Conservation (phyloP, 2,113 vertebrate species). For the Lutjanus erythropterus region DNA sequence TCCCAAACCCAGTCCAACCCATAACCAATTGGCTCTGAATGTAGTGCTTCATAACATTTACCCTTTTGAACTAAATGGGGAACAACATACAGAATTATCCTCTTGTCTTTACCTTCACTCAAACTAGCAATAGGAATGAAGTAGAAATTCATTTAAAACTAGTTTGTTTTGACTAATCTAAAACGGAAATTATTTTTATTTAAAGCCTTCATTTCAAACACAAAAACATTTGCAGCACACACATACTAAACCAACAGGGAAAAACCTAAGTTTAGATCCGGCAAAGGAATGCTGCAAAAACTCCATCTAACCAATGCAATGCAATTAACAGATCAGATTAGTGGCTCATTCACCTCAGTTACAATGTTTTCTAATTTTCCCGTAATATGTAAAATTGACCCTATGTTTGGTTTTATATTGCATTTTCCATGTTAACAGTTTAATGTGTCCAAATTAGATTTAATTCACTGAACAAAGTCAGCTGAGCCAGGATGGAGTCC, state of each 20-base stretch:
- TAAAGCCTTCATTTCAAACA: no score
- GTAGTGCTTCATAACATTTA: neutral
- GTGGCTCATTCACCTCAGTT: neutral
- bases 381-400: neutral
- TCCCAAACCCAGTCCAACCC: constrained; percentile 18
- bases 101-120: neutral
- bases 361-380: neutral
- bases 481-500: neutral
- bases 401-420: neutral
- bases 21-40: constrained; percentile 12
- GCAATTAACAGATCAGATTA: neutral
- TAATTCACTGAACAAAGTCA: neutral
- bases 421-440: neutral
- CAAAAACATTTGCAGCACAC: neutral
- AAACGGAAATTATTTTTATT: no score
- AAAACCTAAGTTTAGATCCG: neutral
- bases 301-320: no score
- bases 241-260: neutral
- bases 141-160: neutral
- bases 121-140: neutral
- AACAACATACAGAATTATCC: constrained; percentile 7
- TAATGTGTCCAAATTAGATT: constrained; percentile 6
- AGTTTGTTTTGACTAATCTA: no score
- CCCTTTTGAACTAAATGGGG: neutral
- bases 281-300: constrained; percentile 2